Evolutionary conservation across 1,140 invertebrate species (phyloP).

Genomic region (Coboldia fuscipes): DNA sequence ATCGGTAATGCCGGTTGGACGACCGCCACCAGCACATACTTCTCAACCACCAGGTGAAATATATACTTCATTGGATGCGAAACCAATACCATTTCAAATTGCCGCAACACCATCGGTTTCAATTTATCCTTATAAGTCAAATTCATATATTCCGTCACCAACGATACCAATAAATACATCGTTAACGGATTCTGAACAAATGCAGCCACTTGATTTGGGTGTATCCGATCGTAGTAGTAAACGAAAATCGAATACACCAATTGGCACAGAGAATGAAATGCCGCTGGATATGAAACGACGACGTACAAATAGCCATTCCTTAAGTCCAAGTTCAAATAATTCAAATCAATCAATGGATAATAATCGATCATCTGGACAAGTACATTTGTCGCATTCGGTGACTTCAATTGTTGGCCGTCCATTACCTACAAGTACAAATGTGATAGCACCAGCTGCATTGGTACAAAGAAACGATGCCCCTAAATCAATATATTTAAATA

Average conservation of each 20-base stretch:
- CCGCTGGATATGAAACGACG: no score
- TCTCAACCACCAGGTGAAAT: constrained; percentile 21
- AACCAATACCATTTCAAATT: constrained; percentile 25
- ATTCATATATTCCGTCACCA: background rate
- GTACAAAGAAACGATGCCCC: no score
- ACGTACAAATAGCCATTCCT: no score
- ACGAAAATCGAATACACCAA: constrained; percentile 27
- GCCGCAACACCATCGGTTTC: constrained; percentile 25
- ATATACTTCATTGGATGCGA: constrained; percentile 17
- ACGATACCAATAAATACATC: background rate
- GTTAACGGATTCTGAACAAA: constrained; percentile 7
- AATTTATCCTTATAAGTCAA: constrained; percentile 18
- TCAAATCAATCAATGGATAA: no score
- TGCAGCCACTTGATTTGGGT: constrained; percentile 39
- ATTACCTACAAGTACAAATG: no score
- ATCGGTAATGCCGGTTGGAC: constrained; percentile 15
- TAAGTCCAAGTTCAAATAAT: no score
- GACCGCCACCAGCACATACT: constrained; percentile 31
- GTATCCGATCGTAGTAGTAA: constrained; percentile 25
- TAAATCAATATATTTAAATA: no score
- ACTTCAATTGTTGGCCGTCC: no score
- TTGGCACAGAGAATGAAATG: no score
- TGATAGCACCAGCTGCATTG: no score
- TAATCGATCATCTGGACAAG: no score
- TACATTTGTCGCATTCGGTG: no score